Base-by-base conservation (phyloP, 2,797 vertebrate genomes). In the Menidia menidia region DNA sequence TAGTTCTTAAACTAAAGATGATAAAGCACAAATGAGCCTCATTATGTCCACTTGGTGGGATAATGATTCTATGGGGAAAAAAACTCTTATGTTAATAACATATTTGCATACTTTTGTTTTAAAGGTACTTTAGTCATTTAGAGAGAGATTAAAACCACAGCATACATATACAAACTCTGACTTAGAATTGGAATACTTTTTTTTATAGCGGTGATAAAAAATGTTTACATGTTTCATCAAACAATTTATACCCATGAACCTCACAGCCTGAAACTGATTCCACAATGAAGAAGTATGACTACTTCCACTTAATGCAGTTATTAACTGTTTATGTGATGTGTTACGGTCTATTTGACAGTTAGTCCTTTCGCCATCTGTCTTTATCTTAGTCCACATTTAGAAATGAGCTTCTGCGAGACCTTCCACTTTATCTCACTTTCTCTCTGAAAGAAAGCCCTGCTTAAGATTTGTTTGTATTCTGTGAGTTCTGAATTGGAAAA, bases 401-500 rank as follows among this genome's bases (percentile, higher is more conserved):
- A 73, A 75, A 66, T 73, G 16, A 68, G 43, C 39, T 58, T 73
- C 61, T 59, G 32, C 55, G 18, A 64, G 43, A 54, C 41, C 43
- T 45, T 2, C 32, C 6, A 54, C 56, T 80, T 51, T 50, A 62
- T 85, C 64, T 73, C 54, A 77, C 57, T 81, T 78, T 60, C 64
- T 51, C 62, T 52, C 59, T 66, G 9, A 69, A 81, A 75, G 60
- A 43, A 61, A 19, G 33, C 42, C 19, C 39, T 48, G 14, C 19
- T 67, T 70, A 66, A 33, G 39, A 64, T 69, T 77, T 73, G 33
- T 74, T 67, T 35, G 41, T 62, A 54, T 77, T 77, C 48, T 63
- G 39, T 60, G 77, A 73, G 61, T 41, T 14, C 35, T 64, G 45
- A 68, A 75, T 60, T 73, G 70, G 69, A 56, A 78, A 77, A 82